Conservation (phyloP, 2,113 vertebrate species). For the Xiphias gladius region DNA sequence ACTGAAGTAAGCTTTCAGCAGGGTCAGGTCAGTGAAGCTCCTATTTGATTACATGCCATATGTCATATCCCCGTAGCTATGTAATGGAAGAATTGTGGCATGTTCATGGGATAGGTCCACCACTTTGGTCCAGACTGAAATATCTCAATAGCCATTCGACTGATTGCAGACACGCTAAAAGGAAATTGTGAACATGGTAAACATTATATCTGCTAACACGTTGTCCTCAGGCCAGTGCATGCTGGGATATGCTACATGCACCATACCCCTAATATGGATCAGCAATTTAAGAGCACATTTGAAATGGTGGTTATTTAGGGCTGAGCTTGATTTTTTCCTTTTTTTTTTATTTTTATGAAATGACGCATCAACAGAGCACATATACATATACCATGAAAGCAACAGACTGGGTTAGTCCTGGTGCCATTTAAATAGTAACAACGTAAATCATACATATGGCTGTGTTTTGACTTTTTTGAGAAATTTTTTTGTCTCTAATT, state of each 20-base stretch:
- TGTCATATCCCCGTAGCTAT: neutral
- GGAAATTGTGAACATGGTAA: neutral
- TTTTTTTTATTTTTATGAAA: too few species aligned
- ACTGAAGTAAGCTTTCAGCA: constrained; percentile 20
- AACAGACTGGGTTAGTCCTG: neutral
- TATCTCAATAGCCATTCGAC: neutral
- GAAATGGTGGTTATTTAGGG: too few species aligned
- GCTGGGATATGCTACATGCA: constrained; percentile 10
- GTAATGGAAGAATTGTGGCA: neutral
- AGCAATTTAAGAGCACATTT: neutral
- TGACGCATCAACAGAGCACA: neutral
- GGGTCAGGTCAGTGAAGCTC: neutral
- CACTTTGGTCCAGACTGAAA: neutral
- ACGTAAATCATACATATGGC: constrained; percentile 13
- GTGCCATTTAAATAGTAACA: neutral
- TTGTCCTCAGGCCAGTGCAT: neutral
- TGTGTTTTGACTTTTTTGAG: neutral
- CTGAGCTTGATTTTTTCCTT: too few species aligned
- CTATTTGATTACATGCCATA: constrained; percentile 16
- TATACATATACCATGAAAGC: neutral
- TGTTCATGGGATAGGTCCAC: neutral
- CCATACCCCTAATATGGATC: constrained; percentile 1
- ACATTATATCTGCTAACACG: neutral
- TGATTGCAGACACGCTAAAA: neutral
- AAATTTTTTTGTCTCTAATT: neutral